phyloP scores from a whole-genome alignment of 30 jellyfish, hydroid and myxozoan species.

The Aurelia aurita complex sp. Pacific region DNA sequence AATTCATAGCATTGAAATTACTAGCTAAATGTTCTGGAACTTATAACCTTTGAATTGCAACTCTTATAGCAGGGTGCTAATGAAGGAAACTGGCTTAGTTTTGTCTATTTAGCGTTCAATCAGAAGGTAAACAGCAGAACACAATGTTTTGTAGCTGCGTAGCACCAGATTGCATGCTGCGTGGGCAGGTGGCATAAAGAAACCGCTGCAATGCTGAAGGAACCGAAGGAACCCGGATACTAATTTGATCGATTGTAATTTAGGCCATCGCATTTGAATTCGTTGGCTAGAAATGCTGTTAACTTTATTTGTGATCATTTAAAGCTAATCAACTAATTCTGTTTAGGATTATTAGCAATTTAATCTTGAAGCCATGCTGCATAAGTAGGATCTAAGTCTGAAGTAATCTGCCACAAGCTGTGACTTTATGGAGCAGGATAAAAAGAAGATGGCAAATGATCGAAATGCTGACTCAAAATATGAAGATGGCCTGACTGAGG shows the following conservation, averaged over 20 bases:
- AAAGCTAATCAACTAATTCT: conserved; percentile 5
- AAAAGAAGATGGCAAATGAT: conserved; percentile 34
- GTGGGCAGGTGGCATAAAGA: conserved; percentile 17
- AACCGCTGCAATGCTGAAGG: conserved; percentile 23
- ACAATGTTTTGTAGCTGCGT: too few relatives aligned
- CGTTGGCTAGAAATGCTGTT: not conserved
- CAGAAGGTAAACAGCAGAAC: too few relatives aligned
- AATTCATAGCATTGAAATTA: too few relatives aligned
- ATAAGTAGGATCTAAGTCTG: conserved; percentile 32
- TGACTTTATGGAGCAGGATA: not conserved
- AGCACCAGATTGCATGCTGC: not conserved
- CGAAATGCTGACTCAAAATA: not conserved
- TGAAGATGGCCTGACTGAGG: conserved; percentile 40
- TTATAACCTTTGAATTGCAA: too few relatives aligned
- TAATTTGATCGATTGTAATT: conserved; percentile 7
- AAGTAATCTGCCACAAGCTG: conserved; percentile 54
- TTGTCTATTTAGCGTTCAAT: too few relatives aligned
- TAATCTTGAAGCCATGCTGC: conserved; percentile 34
- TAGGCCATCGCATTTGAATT: conserved; percentile 18
- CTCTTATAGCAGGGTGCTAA: too few relatives aligned
- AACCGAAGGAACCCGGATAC: conserved; percentile 48
- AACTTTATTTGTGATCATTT: too few relatives aligned
- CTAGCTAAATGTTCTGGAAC: too few relatives aligned
- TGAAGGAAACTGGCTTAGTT: too few relatives aligned
- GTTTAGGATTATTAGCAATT: conserved; percentile 12